Conservation (phyloP, 1,140 invertebrate genomes). For the Magallana gigas region DNA sequence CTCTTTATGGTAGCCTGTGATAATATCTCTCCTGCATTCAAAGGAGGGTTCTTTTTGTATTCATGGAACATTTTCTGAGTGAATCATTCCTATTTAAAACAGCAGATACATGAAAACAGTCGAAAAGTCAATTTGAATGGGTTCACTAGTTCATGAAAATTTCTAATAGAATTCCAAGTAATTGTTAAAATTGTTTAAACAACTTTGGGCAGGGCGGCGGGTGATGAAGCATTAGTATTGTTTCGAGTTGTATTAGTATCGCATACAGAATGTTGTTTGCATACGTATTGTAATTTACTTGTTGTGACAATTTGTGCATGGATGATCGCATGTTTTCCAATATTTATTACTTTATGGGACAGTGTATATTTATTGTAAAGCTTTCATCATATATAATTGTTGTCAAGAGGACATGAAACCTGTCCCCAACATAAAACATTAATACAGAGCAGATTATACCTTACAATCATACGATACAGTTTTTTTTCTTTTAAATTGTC, state of each 20-base stretch:
- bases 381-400: background rate
- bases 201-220: background rate
- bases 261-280: background rate
- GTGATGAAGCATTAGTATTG: background rate
- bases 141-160: background rate
- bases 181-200: constrained; percentile 14
- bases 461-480: background rate
- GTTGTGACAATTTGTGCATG: constrained; percentile 6
- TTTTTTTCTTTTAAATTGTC: constrained; percentile 8
- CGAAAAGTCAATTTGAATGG: background rate
- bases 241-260: background rate
- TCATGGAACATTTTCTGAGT: constrained; percentile 21
- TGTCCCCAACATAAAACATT: constrained; percentile 16
- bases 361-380: background rate
- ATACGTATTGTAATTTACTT: background rate
- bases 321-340: background rate
- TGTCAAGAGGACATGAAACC: background rate
- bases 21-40: background rate
- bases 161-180: background rate
- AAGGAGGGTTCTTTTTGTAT: constrained; percentile 11
- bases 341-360: background rate
- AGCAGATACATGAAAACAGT: constrained; percentile 21
- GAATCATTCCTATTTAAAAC: constrained; percentile 24
- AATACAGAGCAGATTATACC: background rate
- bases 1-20: background rate